Conservation (phyloP, 2,797 vertebrate genomes). For the Pseudopleuronectes americanus region DNA sequence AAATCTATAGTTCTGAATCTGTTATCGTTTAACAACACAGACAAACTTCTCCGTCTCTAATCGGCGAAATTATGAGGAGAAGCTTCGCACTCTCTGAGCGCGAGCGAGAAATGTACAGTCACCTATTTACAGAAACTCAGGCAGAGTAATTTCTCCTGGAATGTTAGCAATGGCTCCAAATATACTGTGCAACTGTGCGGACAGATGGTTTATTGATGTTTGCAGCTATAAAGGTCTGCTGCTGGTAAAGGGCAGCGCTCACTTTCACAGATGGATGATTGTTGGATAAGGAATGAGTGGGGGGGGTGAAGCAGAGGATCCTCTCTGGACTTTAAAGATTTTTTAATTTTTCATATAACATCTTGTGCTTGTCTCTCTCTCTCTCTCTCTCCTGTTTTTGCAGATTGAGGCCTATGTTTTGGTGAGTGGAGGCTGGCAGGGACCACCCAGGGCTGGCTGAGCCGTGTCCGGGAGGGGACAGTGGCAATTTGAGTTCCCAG, state of each 20-base stretch:
- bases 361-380: slow-evolving; percentile 31
- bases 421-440: slow-evolving; percentile 87
- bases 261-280: slow-evolving; percentile 69
- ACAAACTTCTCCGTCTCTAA: slow-evolving; percentile 23
- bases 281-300: slow-evolving; percentile 51
- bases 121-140: slow-evolving; percentile 67
- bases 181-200: slow-evolving; percentile 62
- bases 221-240: slow-evolving; percentile 64
- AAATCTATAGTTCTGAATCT: background rate
- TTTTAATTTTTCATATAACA: too few species aligned
- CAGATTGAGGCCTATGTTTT: slow-evolving; percentile 93
- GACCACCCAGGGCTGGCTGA: slow-evolving; percentile 75
- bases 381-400: slow-evolving; percentile 22
- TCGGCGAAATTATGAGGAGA: slow-evolving; percentile 32
- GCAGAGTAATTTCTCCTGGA: slow-evolving; percentile 72
- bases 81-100: slow-evolving; percentile 17
- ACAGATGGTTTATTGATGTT: slow-evolving; percentile 78
- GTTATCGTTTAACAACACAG: background rate
- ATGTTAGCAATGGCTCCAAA: slow-evolving; percentile 71
- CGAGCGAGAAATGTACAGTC: slow-evolving; percentile 61
- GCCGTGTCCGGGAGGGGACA: slow-evolving; percentile 42
- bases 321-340: background rate
- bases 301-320: slow-evolving; percentile 28
- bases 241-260: slow-evolving; percentile 55
- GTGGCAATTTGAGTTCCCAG: slow-evolving; percentile 74